Evolutionary conservation across 2,888 invertebrate species (phyloP), one percentile per base, ranked within the genome.

Genomic region (Lasioglossum malachurum): DNA sequence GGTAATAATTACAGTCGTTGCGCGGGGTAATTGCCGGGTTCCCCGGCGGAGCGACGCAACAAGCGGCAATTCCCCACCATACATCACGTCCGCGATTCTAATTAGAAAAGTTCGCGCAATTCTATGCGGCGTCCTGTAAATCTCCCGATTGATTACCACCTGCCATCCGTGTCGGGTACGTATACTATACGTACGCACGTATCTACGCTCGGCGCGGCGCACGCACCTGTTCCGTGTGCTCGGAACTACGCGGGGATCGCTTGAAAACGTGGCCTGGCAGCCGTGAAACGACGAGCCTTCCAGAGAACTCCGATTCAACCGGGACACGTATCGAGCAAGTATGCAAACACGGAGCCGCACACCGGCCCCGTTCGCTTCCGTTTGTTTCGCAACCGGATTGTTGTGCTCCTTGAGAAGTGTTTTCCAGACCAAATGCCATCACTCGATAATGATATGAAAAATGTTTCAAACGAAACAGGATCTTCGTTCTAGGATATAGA

Each of bases 91-190:
- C 77, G 27, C 67, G n/a, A 67, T 44, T 57, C 79, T 84, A 86
- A 88, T 80, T 79, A 77, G 79, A 89, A 88, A 89, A 88, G 60
- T 78, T 67, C 75, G 75, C 80, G 78, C 80, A 60, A 81, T 80
- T 80, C 86, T 82, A 82, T 76, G 85, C 86, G 90, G 88, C 86
- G 89, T 87, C 88, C 91, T 93, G 93, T 93, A 93, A 94, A 94
- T 93, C 93, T 93, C 86, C 80, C 87, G 91, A 93, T 94, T 91
- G 92, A 93, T 91, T 92, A 92, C 93, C 93, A 94, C 93, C 94
- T 94, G 94, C 93, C 92, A 92, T 78, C 64, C 69, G 60, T 60
- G 46, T 44, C 49, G 44, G n/a, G 64, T 35, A 69, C 38, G 38
- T 41, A 10, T 53, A 23, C 23, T 3, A 23, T 53, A 53, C 10